These are phyloP conservation scores for Thymelicus lineola DNA, from an alignment of 2,888 invertebrate species.

Conservation along the genomic window DNA sequence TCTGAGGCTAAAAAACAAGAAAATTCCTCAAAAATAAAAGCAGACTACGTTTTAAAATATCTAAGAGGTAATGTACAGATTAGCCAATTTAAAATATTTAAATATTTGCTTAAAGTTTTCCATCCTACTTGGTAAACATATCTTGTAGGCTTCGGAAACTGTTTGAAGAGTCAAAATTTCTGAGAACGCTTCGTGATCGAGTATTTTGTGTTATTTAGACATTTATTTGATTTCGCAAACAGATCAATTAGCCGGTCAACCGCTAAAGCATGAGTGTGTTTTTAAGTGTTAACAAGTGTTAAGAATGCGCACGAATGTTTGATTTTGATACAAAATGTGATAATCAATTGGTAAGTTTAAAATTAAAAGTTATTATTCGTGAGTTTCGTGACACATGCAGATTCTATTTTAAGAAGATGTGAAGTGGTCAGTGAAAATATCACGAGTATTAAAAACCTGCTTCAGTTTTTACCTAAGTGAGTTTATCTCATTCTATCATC, in stretches of 20 bases:
- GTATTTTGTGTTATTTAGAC: constrained; percentile 32
- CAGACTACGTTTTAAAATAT: no score
- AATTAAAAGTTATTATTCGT: no score
- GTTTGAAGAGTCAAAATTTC: constrained; percentile 25
- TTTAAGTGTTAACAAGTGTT: constrained; percentile 27
- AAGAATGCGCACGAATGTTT: constrained; percentile 20
- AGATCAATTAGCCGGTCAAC: constrained; percentile 2
- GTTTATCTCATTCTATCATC: no score
- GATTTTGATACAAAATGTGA: background rate
- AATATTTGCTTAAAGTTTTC: constrained; percentile 13
- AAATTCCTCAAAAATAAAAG: no score
- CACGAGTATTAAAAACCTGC: no score
- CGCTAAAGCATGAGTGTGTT: constrained; percentile 14
- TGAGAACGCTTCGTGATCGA: constrained; percentile 35
- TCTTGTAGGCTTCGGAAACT: background rate
- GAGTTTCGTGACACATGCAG: no score
- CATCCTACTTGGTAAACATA: constrained; percentile 5
- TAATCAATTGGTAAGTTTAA: no score
- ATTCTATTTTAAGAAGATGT: no score
- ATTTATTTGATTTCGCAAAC: constrained; percentile 26
- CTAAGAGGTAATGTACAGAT: no score
- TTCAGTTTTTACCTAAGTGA: no score
- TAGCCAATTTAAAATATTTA: background rate
- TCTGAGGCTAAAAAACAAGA: no score
- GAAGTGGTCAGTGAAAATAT: no score